Conservation (phyloP, 2,797 vertebrate species). For the Leptodactylus fallax region DNA sequence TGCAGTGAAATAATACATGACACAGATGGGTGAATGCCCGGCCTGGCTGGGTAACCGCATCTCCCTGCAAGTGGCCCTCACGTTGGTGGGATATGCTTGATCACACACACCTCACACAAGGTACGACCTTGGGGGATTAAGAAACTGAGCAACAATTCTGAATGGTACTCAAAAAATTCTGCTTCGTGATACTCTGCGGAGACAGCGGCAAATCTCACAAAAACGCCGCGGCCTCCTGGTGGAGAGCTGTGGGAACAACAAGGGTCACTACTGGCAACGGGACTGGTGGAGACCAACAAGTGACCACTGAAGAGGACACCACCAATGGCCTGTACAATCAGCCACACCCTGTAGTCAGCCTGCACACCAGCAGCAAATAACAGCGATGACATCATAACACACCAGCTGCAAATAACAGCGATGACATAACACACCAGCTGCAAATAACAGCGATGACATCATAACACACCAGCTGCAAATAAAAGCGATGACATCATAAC, state of each 20-base stretch:
- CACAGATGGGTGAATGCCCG: slow-evolving; percentile 56
- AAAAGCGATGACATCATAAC: too few species aligned
- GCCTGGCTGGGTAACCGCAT: slow-evolving; percentile 63
- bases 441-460: too few species aligned
- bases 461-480: too few species aligned
- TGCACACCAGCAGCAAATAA: too few species aligned
- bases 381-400: too few species aligned
- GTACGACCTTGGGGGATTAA: slow-evolving; percentile 74
- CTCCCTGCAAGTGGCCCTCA: slow-evolving; percentile 69
- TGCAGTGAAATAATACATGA: slow-evolving; percentile 48
- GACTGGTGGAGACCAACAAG: not conserved
- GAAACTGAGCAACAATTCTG: slow-evolving; percentile 73
- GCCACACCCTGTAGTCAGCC: too few species aligned
- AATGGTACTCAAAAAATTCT: slow-evolving; percentile 72
- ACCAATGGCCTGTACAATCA: too few species aligned
- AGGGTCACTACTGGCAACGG: too few species aligned
- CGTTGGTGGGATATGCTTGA: slow-evolving; percentile 71
- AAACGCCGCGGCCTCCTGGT: slow-evolving; percentile 73
- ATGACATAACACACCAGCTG: too few species aligned
- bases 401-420: too few species aligned
- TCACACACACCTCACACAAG: slow-evolving; percentile 73
- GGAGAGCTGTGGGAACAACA: slow-evolving; percentile 63
- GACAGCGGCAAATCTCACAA: slow-evolving; percentile 81
- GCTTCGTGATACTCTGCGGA: slow-evolving; percentile 76
- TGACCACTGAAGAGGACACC: not conserved